Base-by-base conservation (phyloP, 2,797 vertebrate genomes). In the Phataginus tricuspis region DNA sequence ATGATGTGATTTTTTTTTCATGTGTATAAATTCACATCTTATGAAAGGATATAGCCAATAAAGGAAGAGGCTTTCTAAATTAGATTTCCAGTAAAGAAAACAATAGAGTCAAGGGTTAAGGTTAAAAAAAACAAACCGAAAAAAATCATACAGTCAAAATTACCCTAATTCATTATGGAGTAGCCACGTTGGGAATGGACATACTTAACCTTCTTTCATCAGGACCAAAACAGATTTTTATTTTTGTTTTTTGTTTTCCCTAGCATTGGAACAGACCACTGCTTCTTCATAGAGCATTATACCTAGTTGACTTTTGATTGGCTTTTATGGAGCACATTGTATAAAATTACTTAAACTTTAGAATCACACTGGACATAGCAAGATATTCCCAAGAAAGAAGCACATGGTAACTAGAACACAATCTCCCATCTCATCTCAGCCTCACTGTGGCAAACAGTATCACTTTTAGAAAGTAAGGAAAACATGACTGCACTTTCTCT, bases 401-500 rank as follows among this genome's bases (percentile, higher is more conserved):
- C 3, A 80, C 31, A 14, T 19, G 49, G 49, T 18, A 18, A 18
- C 2, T 11, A 27, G 71, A 57, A 45, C 4, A 23, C 0, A 90
- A 45, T 55, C 2, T 51, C 83, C 29, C 55, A 29, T 14, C 23
- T 61, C 12, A 34, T 51, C 27, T 31, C 8, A 11, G 29, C 13
- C 23, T 61, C 16, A n/a, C 64, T 27, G 21, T 5, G 27, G 27
- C 61, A n/a, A 89, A 69, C 1, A 45, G 2, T 1, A 18, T 4
- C 15, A 29, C n/a, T 8, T 7, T 31, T 1, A 45, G 14, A 55
- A 61, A 4, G 29, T 14, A 15, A 34, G 49, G 19, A 39, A 61
- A 7, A 45, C 66, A 39, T 2, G 3, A 5, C 51, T 3, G 0
- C 0, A 25, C 31, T 5, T 23, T 37, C 49, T 69, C 1, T 14